Percentiles rank a stretch among this genome's conserved stretches.
Conservation (phyloP, 2,888 invertebrate species). For the Idaea dimidiata region DNA sequence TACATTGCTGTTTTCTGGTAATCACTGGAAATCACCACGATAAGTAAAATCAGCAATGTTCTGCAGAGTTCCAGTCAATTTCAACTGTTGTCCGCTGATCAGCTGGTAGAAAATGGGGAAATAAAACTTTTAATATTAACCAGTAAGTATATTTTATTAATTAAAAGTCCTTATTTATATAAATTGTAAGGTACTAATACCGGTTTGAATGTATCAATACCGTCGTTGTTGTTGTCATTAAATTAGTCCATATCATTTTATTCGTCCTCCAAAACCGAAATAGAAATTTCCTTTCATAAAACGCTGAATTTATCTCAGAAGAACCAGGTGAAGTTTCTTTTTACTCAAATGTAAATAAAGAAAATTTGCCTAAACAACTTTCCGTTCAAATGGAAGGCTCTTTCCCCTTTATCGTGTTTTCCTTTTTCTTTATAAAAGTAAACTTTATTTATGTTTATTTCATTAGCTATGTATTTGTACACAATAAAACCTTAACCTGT, state of each 20-base stretch:
- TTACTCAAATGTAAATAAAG: conserved; percentile 49
- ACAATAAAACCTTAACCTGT: conserved; percentile 28
- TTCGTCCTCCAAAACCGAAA: background rate
- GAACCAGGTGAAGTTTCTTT: conserved; percentile 47
- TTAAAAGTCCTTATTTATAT: no score
- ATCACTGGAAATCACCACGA: no score
- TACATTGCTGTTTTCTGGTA: no score
- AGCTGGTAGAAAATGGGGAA: no score
- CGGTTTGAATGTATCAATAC: background rate
- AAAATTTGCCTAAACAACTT: conserved; percentile 56
- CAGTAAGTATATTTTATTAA: no score
- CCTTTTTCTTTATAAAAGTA: conserved; percentile 44
- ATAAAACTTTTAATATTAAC: no score
- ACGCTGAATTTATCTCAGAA: conserved; percentile 35
- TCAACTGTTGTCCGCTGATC: no score
- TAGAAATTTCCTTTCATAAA: conserved; percentile 28
- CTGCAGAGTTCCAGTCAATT: no score
- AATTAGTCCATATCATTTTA: background rate
- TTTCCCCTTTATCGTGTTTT: conserved; percentile 51
- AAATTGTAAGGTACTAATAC: background rate
- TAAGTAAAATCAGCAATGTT: no score
- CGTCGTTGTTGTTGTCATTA: background rate
- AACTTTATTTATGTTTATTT: conserved; percentile 50
- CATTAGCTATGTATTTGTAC: conserved; percentile 34
- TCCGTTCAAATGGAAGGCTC: conserved; percentile 49